A percentile compares a stretch with the other conserved stretches of the same genome.
Evolutionary conservation across 2,888 invertebrate genomes (phyloP).

Genomic region (Pseudococcus longispinus): DNA sequence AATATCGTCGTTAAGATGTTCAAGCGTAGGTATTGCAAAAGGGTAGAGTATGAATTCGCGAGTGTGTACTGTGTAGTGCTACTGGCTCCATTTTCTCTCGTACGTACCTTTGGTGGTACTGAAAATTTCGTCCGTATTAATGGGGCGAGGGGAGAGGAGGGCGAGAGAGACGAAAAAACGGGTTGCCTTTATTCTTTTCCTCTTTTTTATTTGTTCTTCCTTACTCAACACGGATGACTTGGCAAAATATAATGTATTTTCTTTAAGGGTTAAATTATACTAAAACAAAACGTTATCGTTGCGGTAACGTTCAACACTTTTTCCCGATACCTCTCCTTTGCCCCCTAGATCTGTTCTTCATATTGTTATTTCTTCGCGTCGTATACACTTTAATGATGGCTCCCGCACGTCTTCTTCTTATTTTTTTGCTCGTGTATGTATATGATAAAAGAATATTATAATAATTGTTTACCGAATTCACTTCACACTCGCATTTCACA

Average conservation of each 20-base stretch:
- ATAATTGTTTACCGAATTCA: conserved; percentile 12
- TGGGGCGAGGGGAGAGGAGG: neutral
- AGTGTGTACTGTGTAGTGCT: neutral
- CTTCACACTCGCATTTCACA: neutral
- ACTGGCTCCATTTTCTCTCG: conserved; percentile 4
- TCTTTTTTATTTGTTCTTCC: conserved; percentile 26
- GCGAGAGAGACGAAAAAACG: neutral
- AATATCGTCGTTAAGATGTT: conserved; percentile 45
- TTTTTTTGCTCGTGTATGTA: neutral
- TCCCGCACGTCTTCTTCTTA: neutral
- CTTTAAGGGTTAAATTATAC: conserved; percentile 34
- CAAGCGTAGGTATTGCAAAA: conserved; percentile 22
- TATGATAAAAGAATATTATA: neutral
- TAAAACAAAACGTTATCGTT: conserved; percentile 34
- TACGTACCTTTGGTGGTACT: neutral
- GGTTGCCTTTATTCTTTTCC: conserved; percentile 23
- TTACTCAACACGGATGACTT: conserved; percentile 34
- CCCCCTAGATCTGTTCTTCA: neutral
- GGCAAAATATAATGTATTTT: conserved; percentile 34
- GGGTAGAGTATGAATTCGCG: conserved; percentile 21
- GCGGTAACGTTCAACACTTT: conserved; percentile 31
- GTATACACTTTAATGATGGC: neutral
- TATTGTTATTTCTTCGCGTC: conserved; percentile 5
- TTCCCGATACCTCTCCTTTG: neutral
- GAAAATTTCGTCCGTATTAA: conserved; percentile 8